phyloP scores from a whole-genome alignment of 2,113 vertebrate genomes.

The Marmota flaviventris region DNA sequence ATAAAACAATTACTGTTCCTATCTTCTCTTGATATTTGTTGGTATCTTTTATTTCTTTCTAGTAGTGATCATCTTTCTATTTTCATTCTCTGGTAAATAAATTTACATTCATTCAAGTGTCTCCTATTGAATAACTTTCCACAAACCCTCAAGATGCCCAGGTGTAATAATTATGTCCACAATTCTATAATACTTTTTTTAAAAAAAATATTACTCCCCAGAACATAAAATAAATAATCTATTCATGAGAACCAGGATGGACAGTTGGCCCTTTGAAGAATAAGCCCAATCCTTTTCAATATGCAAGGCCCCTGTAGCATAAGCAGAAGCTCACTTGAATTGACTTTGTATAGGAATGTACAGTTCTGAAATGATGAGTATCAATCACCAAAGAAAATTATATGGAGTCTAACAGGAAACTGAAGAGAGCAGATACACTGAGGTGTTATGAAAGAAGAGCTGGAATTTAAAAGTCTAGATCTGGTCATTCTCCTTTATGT shows the following conservation, averaged over 20 bases:
- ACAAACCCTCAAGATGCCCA: fast-evolving
- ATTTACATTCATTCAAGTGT: background rate
- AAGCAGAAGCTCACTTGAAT: background rate
- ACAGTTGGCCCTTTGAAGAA: background rate
- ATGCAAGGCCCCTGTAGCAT: background rate
- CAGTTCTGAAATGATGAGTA: background rate
- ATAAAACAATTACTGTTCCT: background rate
- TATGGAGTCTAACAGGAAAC: background rate
- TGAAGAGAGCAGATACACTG: background rate
- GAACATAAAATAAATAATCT: background rate
- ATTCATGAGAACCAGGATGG: background rate
- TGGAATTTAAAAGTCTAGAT: background rate
- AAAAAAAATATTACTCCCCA: background rate
- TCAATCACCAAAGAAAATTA: background rate
- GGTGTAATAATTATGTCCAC: background rate
- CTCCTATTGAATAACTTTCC: background rate
- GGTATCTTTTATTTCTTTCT: background rate
- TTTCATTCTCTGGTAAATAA: background rate
- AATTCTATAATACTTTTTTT: background rate
- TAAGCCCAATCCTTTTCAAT: background rate
- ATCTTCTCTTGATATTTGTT: background rate
- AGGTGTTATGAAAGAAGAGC: fast-evolving
- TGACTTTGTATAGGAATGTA: background rate
- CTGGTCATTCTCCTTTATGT: background rate
- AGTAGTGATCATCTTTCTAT: background rate